Conservation (phyloP, 2,888 invertebrate genomes). For the Diarsia mendica region DNA sequence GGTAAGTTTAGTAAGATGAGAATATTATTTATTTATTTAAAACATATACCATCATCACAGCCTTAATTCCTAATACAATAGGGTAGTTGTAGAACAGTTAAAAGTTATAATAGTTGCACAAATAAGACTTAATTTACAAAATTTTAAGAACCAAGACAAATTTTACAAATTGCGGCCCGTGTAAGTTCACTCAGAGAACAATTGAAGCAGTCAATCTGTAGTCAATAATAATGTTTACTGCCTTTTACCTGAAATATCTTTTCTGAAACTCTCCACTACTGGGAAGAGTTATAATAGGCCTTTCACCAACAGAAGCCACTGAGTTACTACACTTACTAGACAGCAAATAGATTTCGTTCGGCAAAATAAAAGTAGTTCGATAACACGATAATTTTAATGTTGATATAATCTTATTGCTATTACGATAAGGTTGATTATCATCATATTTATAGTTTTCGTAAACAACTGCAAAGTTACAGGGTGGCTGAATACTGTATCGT, state of each 20-base stretch:
- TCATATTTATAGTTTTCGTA: background rate
- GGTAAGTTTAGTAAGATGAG: too few species aligned
- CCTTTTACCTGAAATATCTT: constrained; percentile 14
- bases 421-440: constrained; percentile 36
- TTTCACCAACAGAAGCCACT: background rate
- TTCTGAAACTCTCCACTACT: background rate
- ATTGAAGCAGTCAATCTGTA: too few species aligned
- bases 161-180: too few species aligned
- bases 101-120: too few species aligned
- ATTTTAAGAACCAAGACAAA: too few species aligned
- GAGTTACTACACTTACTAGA: constrained; percentile 18
- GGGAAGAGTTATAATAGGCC: background rate
- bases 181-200: too few species aligned
- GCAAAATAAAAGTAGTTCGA: constrained; percentile 9
- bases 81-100: too few species aligned
- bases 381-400: constrained; percentile 23
- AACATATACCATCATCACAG: too few species aligned
- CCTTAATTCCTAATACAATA: too few species aligned
- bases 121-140: too few species aligned
- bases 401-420: constrained; percentile 30
- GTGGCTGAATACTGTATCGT: background rate
- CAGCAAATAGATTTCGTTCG: background rate
- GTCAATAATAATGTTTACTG: background rate
- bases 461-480: constrained; percentile 24
- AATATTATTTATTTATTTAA: too few species aligned